Conservation (phyloP, 1,140 invertebrate genomes). For the Hyposmocoma kahamanoa region DNA sequence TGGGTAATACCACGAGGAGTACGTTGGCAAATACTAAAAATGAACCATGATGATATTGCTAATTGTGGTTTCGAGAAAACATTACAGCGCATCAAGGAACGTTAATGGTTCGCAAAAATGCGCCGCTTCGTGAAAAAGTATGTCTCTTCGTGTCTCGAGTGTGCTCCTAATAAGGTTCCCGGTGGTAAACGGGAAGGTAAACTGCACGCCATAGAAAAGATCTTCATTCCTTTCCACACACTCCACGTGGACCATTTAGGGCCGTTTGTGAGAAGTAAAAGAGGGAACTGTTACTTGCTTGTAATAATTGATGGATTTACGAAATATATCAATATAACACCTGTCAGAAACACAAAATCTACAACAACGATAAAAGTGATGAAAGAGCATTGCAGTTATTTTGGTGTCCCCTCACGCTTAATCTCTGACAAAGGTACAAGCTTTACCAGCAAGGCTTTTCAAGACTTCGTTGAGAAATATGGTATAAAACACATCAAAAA, state of each 20-base stretch:
- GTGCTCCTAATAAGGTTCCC: slow-evolving; percentile 25
- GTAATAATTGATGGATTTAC: slow-evolving; percentile 26
- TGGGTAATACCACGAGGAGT: slow-evolving; percentile 26
- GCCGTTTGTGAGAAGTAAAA: slow-evolving; percentile 27
- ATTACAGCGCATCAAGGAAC: slow-evolving; percentile 21
- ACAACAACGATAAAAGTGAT: slow-evolving; percentile 12
- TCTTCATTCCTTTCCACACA: slow-evolving; percentile 32
- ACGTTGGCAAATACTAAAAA: slow-evolving; percentile 29
- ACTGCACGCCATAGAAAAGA: slow-evolving; percentile 34
- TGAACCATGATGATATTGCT: slow-evolving; percentile 41
- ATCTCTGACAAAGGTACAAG: slow-evolving; percentile 24
- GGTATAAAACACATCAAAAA: slow-evolving; percentile 26
- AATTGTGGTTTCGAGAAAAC: slow-evolving; percentile 36
- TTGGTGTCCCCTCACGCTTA: slow-evolving; percentile 19
- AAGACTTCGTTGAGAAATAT: slow-evolving; percentile 12
- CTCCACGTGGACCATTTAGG: slow-evolving; percentile 35
- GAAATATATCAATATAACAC: slow-evolving; percentile 20
- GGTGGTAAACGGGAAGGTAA: slow-evolving; percentile 26
- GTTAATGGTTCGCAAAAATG: slow-evolving; percentile 41
- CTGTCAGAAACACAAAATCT: slow-evolving; percentile 24
- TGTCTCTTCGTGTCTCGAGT: slow-evolving; percentile 26
- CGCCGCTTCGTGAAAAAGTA: slow-evolving; percentile 21
- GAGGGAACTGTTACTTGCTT: slow-evolving; percentile 21
- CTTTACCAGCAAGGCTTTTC: slow-evolving; percentile 22
- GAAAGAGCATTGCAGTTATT: slow-evolving; percentile 18